Percentiles rank a stretch among this genome's conserved stretches.
phyloP scores from a whole-genome alignment of 2,797 vertebrate genomes.

The Sardinella longiceps region DNA sequence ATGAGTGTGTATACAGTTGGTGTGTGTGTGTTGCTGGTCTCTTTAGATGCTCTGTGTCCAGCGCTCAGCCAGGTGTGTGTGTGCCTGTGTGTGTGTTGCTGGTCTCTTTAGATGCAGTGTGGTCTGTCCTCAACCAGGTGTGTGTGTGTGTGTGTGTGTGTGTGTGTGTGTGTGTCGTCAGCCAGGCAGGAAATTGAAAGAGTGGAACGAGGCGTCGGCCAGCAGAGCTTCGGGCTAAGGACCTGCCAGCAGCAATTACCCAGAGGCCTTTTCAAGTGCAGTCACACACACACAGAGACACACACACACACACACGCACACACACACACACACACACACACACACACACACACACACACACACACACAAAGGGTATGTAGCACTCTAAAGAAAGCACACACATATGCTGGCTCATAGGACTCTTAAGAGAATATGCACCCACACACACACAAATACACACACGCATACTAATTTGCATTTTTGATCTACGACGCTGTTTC shows the following conservation, averaged over 20 bases:
- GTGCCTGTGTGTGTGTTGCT: not conserved
- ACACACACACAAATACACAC: not conserved
- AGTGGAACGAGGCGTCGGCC: constrained; percentile 58
- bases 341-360: not conserved
- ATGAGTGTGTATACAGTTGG: no score
- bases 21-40: not conserved
- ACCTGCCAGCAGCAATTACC: constrained; percentile 70
- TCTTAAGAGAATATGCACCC: not conserved
- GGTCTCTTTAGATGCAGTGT: no score
- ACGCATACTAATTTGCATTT: not conserved
- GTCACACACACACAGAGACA: constrained; percentile 49
- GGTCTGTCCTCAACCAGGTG: no score
- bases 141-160: not conserved
- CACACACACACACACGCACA: constrained; percentile 51
- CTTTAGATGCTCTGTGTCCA: no score
- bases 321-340: constrained; percentile 2
- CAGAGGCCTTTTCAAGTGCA: constrained; percentile 61
- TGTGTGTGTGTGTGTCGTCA: not conserved
- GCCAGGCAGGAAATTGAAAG: constrained; percentile 69
- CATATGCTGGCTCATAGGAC: not conserved
- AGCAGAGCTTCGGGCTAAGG: constrained; percentile 59
- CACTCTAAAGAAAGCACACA: not conserved
- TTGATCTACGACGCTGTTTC: not conserved
- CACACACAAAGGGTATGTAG: not conserved
- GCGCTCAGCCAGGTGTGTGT: no score